Evolutionary conservation across 2,888 invertebrate species (phyloP).

Genomic region (Abrostola triplasia): DNA sequence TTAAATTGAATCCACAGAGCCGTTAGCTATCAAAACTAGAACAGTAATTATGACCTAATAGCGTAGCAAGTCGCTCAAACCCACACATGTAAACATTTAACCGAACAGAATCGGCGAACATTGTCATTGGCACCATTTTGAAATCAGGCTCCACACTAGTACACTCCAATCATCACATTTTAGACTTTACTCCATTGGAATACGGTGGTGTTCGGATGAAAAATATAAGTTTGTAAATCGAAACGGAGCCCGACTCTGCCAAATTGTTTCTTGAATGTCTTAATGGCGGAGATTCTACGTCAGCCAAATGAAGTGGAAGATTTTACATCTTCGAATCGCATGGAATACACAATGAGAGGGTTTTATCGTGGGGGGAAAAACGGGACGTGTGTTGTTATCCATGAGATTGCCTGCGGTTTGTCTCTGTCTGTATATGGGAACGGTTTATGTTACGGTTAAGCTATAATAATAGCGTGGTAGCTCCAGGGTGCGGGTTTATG

Average conservation of each 20-base stretch:
- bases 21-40: conserved; percentile 28
- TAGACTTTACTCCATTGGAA: conserved; percentile 4
- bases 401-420: conserved; percentile 34
- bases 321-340: conserved; percentile 57
- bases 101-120: conserved; percentile 52
- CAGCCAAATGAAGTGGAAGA: conserved; percentile 65
- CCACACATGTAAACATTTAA: conserved; percentile 51
- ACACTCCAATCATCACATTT: conserved; percentile 11
- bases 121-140: conserved; percentile 55
- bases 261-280: conserved; percentile 71
- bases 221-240: conserved; percentile 37
- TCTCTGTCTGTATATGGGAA: conserved; percentile 25
- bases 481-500: background rate
- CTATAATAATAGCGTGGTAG: background rate
- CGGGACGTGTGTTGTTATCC: conserved; percentile 45
- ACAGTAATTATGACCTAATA: conserved; percentile 40
- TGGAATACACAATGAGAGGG: conserved; percentile 55
- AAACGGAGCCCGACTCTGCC: conserved; percentile 56
- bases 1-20: conserved; percentile 16
- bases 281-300: conserved; percentile 64
- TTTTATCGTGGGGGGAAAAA: conserved; percentile 44
- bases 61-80: conserved; percentile 30
- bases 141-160: conserved; percentile 8
- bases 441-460: conserved; percentile 12
- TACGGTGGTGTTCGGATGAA: conserved; percentile 1